phyloP scores from a whole-genome alignment of 2,797 vertebrate species.

The Cyclura pinguis region DNA sequence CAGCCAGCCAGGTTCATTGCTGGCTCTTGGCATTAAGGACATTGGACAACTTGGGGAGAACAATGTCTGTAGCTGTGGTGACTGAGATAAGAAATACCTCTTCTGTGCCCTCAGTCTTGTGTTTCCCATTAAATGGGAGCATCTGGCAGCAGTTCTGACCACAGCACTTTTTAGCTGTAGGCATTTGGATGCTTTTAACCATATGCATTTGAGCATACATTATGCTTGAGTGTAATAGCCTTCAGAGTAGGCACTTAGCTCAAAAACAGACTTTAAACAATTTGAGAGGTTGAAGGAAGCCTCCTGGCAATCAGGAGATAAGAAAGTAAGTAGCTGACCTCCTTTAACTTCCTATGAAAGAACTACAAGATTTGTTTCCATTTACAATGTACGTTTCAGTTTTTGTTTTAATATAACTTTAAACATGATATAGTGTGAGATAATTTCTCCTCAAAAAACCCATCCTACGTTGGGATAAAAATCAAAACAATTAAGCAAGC shows the following conservation, averaged over 20 bases:
- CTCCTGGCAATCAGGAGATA: conserved; percentile 5
- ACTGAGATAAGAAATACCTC: neutral
- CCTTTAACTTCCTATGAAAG: conserved; percentile 19
- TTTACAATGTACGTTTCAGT: conserved; percentile 9
- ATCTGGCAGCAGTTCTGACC: neutral
- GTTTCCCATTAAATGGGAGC: neutral
- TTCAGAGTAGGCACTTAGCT: conserved; percentile 10
- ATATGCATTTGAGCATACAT: neutral
- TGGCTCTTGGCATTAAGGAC: no score
- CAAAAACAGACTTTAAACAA: conserved; percentile 11
- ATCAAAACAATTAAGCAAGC: neutral
- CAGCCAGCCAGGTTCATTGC: no score
- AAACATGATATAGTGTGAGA: neutral
- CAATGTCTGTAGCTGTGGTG: neutral
- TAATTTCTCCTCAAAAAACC: neutral
- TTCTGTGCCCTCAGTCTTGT: neutral
- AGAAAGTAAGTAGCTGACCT: neutral
- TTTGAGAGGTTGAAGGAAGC: conserved; percentile 13
- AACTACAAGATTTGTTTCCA: conserved; percentile 9
- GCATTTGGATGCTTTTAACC: neutral
- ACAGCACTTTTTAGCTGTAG: neutral
- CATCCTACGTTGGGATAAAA: neutral
- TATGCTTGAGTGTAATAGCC: conserved; percentile 5
- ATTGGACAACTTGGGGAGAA: neutral
- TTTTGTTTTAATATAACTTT: neutral